Evolutionary conservation across 2,113 vertebrate species (phyloP).

Genomic region (Rhinolophus ferrumequinum): DNA sequence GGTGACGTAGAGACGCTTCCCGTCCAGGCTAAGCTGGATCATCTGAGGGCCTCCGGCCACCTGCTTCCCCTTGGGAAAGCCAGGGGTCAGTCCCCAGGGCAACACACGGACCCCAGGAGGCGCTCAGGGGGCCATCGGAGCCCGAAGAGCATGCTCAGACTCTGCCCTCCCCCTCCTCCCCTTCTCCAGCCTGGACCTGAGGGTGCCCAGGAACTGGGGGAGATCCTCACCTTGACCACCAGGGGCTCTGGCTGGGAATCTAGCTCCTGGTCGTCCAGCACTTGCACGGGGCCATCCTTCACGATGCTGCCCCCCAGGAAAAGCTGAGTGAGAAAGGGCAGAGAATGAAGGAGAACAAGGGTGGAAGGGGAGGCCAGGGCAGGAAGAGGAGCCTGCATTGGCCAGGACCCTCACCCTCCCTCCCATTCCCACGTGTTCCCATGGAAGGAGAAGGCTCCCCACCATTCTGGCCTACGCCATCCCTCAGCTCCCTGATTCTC

Average conservation of each 20-base stretch:
- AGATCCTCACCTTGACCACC: constrained; percentile 88
- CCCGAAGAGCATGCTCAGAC: not conserved
- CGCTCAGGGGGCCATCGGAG: too few species aligned
- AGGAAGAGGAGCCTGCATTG: not conserved
- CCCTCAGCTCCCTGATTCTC: not conserved
- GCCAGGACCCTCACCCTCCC: too few species aligned
- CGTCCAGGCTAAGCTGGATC: constrained; percentile 96
- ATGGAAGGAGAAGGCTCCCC: not conserved
- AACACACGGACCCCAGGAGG: not conserved
- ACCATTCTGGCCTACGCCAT: rapidly evolving
- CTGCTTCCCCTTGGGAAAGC: constrained; percentile 87
- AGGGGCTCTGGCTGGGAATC: constrained; percentile 88
- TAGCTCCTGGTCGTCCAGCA: constrained; percentile 91
- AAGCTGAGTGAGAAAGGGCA: constrained; percentile 81
- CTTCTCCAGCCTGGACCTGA: not conserved
- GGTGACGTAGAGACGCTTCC: constrained; percentile 91
- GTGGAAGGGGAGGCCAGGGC: rapidly evolving
- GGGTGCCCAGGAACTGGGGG: not conserved
- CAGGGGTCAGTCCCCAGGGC: not conserved
- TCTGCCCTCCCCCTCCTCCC: rapidly evolving
- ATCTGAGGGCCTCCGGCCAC: constrained; percentile 93
- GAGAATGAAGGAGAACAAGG: not conserved
- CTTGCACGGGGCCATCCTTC: constrained; percentile 88
- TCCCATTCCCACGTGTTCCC: rapidly evolving
- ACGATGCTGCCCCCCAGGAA: constrained; percentile 93